phyloP scores from a whole-genome alignment of 2,888 invertebrate species.

The Loripinus fragilis region DNA sequence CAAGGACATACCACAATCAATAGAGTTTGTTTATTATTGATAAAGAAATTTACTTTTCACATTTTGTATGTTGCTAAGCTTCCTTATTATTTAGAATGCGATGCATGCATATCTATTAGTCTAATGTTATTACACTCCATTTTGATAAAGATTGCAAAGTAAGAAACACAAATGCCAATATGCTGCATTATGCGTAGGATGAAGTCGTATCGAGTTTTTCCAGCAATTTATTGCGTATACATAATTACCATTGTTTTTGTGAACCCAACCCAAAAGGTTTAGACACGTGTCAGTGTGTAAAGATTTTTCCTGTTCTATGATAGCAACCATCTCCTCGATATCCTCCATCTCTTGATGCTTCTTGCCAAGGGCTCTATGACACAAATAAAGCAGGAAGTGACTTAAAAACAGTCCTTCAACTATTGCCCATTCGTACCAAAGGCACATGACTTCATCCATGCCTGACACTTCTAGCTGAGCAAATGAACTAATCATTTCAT shows the following conservation, averaged over 20 bases:
- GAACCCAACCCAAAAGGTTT: slow-evolving; percentile 2
- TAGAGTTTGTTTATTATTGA: no score
- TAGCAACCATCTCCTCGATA: background rate
- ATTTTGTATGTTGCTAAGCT: no score
- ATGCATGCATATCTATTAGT: no score
- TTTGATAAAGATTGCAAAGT: background rate
- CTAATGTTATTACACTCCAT: no score
- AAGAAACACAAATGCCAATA: slow-evolving; percentile 32
- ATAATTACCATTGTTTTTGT: slow-evolving; percentile 25
- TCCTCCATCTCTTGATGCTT: no score
- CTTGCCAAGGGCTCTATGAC: background rate
- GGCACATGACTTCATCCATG: background rate
- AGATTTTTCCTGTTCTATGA: background rate
- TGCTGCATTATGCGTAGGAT: slow-evolving; percentile 37
- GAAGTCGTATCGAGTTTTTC: slow-evolving; percentile 1
- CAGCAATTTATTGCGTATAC: slow-evolving; percentile 26
- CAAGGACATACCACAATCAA: no score
- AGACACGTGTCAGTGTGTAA: background rate
- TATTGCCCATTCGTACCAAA: background rate
- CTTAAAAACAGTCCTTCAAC: background rate
- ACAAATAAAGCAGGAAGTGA: background rate
- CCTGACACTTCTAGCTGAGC: background rate
- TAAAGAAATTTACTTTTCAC: no score
- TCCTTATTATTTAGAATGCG: no score
- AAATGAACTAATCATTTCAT: background rate